Evolutionary conservation across 2,888 invertebrate genomes (phyloP).

Genomic region (Hartigia nigra): DNA sequence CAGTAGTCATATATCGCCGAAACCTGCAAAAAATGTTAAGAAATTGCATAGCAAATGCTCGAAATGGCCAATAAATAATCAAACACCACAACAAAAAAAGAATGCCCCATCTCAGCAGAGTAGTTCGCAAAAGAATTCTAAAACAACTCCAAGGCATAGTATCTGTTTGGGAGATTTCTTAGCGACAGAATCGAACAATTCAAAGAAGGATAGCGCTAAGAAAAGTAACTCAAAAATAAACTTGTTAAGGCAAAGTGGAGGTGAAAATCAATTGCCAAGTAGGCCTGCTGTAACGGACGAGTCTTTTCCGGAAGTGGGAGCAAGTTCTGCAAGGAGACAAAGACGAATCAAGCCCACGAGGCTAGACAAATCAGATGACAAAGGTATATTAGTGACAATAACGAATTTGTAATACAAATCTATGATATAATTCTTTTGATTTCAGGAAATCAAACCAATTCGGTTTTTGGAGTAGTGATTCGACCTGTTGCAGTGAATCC

Average conservation of each 20-base stretch:
- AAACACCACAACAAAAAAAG: slow-evolving; percentile 16
- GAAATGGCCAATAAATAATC: slow-evolving; percentile 18
- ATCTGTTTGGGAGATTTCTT: slow-evolving; percentile 48
- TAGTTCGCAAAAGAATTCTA: slow-evolving; percentile 34
- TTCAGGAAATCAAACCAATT: slow-evolving; percentile 35
- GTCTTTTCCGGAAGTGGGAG: slow-evolving; percentile 29
- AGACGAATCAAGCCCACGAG: slow-evolving; percentile 53
- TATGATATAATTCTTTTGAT: neutral
- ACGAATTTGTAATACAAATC: neutral
- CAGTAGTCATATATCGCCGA: slow-evolving; percentile 21
- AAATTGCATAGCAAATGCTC: slow-evolving; percentile 21
- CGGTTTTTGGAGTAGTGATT: slow-evolving; percentile 46
- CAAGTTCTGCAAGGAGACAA: slow-evolving; percentile 28
- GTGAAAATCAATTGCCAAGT: slow-evolving; percentile 7
- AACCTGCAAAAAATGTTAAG: slow-evolving; percentile 20
- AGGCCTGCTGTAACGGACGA: slow-evolving; percentile 22
- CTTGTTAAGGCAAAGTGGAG: slow-evolving; percentile 13
- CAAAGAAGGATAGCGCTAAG: slow-evolving; percentile 34
- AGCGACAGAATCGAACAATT: slow-evolving; percentile 27
- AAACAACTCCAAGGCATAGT: slow-evolving; percentile 32
- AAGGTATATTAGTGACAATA: slow-evolving; percentile 32
- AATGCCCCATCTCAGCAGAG: slow-evolving; percentile 29
- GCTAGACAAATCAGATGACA: slow-evolving; percentile 36
- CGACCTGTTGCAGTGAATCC: slow-evolving; percentile 48
- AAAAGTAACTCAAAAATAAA: slow-evolving; percentile 24